Base-by-base conservation (phyloP, 2,888 invertebrate species). In the Perdita meconis region DNA sequence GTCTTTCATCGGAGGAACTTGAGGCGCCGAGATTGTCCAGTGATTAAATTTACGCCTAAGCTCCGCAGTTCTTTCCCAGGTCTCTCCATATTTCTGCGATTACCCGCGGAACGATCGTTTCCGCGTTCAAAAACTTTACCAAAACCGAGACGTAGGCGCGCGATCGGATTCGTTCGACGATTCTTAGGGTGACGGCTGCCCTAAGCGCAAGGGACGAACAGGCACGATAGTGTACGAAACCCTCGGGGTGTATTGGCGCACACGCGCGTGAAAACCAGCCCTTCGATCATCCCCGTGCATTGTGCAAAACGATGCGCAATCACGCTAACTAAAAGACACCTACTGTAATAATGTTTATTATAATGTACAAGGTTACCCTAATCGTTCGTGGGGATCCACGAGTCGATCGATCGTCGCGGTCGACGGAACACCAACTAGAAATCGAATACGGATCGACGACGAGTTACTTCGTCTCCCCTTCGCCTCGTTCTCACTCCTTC, bases 141-240 rank as follows among this genome's bases (percentile, higher is more conserved):
- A n/a, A n/a, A n/a, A n/a, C n/a, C n/a, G n/a, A n/a, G n/a, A n/a
- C n/a, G n/a, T n/a, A n/a, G 86, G 87, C 90, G 86, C 88, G 86
- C 88, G 88, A 90, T 90, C 89, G 87, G 83, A 81, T 67, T 76
- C 75, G 76, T 74, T 78, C 57, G 80, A 74, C 78, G 76, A 78
- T 72, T 75, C 76, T 68, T 71, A 71, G 67, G 72, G 72, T 64
- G 67, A 77, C 67, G 44, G 34, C 67, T 69, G 64, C 40, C 51
- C 51, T 30, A 6, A n/a, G 72, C 69, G 26, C 42, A 61, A 73
- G 57, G 72, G 60, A 73, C 65, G 67, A 72, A 73, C 59, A 68
- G 83, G 56, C 77, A 79, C 60, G 80, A 24, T 56, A 57, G 74
- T 53, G 59, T 47, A 61, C 72, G 59, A 65, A 65, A 38, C 24